Percentiles rank a stretch among this genome's conserved stretches.
Evolutionary conservation across 2,888 invertebrate species (phyloP).

Genomic region (Liodrosophila aerea): DNA sequence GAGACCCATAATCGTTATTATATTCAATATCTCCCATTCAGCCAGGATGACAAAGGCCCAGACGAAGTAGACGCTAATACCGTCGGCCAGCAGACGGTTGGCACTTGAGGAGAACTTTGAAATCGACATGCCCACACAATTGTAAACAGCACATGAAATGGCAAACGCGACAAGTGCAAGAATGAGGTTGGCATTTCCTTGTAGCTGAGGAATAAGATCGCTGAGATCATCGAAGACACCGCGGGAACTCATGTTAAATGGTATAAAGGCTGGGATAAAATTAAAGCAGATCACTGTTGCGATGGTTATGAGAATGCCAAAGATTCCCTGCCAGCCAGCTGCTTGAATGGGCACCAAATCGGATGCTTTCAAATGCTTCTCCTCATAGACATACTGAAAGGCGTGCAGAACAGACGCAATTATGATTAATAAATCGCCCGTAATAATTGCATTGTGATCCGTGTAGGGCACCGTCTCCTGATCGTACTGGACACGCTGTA

Average conservation of each 20-base stretch:
- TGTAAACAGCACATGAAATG: conserved; percentile 95
- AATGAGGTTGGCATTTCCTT: conserved; percentile 84
- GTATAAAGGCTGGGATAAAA: conserved; percentile 88
- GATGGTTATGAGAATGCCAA: conserved; percentile 87
- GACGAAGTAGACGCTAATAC: conserved; percentile 93
- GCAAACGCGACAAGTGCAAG: conserved; percentile 87
- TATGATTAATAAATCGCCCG: conserved; percentile 90
- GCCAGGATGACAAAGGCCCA: conserved; percentile 91
- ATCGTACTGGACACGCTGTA: conserved; percentile 78
- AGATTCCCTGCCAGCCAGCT: conserved; percentile 96
- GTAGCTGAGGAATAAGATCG: conserved; percentile 93
- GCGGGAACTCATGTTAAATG: conserved; percentile 89
- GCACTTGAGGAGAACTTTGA: conserved; percentile 97
- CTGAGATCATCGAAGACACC: conserved; percentile 91
- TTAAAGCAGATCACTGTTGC: conserved; percentile 90
- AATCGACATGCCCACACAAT: conserved; percentile 94
- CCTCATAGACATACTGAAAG: conserved; percentile 96
- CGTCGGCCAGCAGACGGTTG: conserved; percentile 94
- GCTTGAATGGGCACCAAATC: conserved; percentile 95
- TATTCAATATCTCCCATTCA: conserved; percentile 91
- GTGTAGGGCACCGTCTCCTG: conserved; percentile 44
- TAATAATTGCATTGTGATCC: conserved; percentile 88
- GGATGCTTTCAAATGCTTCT: conserved; percentile 91
- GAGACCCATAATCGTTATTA: conserved; percentile 91
- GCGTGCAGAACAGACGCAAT: conserved; percentile 92